These are phyloP conservation scores for Drosophila ustulata DNA, from an alignment of 2,888 invertebrate genomes.

Conservation along the genomic window DNA sequence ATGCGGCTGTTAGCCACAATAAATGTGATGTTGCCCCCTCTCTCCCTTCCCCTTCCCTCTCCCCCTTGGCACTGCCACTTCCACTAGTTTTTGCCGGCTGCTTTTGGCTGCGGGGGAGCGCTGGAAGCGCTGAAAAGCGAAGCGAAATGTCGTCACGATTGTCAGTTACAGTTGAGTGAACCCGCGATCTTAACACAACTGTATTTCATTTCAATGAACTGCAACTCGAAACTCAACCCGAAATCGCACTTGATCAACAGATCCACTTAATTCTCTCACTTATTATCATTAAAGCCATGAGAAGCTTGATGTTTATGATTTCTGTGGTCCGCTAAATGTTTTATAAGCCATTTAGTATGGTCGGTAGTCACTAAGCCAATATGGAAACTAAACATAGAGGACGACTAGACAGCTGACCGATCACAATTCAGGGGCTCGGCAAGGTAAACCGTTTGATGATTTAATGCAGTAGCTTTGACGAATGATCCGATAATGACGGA, in stretches of 20 bases:
- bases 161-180: conserved; percentile 68
- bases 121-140: conserved; percentile 18
- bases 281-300: conserved; percentile 42
- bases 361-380: conserved; percentile 3
- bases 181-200: conserved; percentile 40
- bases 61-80: neutral
- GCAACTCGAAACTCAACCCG: conserved; percentile 31
- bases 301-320: conserved; percentile 14
- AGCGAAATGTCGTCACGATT: conserved; percentile 55
- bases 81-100: conserved; percentile 19
- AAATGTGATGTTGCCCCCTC: conserved; percentile 17
- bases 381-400: conserved; percentile 13
- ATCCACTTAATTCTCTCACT: conserved; percentile 4
- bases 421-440: conserved; percentile 6
- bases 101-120: conserved; percentile 30
- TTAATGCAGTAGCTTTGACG: neutral
- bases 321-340: neutral
- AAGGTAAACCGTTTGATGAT: conserved; percentile 5
- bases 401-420: neutral
- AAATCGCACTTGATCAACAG: conserved; percentile 21
- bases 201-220: conserved; percentile 65
- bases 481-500: neutral
- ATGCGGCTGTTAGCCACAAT: conserved; percentile 24
- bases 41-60: neutral
- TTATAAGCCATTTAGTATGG: neutral